Evolutionary conservation across 2,888 invertebrate species (phyloP).

Genomic region (Chloroclysta siterata): DNA sequence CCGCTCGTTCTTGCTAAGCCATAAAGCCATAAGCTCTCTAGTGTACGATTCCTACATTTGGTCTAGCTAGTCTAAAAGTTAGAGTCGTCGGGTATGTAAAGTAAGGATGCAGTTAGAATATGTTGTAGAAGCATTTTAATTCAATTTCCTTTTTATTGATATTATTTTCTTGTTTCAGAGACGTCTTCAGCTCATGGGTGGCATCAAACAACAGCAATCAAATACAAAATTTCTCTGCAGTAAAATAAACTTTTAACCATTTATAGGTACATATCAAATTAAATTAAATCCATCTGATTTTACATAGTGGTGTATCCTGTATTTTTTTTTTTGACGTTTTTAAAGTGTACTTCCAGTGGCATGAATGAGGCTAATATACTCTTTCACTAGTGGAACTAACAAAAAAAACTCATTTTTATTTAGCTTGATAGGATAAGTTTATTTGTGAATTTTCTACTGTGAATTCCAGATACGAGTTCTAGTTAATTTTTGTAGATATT

Average conservation of each 20-base stretch:
- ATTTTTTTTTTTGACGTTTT: conserved; percentile 28
- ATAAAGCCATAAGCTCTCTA: too few relatives aligned
- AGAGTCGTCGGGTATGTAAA: too few relatives aligned
- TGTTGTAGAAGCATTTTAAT: too few relatives aligned
- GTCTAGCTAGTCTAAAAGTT: too few relatives aligned
- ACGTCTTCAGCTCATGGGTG: conserved; percentile 96
- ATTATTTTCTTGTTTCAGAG: conserved; percentile 86
- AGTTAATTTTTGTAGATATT: conserved; percentile 38
- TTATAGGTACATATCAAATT: conserved; percentile 65
- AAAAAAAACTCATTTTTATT: conserved; percentile 4
- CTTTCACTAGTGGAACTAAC: conserved; percentile 17
- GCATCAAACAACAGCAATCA: conserved; percentile 93
- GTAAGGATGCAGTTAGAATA: too few relatives aligned
- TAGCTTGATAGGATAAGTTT: conserved; percentile 8
- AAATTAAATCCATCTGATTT: conserved; percentile 46
- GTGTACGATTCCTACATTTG: too few relatives aligned
- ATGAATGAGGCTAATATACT: conserved; percentile 25
- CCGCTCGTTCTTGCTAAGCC: too few relatives aligned
- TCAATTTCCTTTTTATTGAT: neutral
- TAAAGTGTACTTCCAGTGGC: conserved; percentile 17
- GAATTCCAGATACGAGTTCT: conserved; percentile 9
- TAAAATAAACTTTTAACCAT: conserved; percentile 84
- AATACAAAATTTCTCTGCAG: conserved; percentile 91
- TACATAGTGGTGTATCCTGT: conserved; percentile 30
- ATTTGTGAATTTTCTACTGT: conserved; percentile 21